Percentiles rank a stretch among this genome's conserved stretches.
These are phyloP conservation scores for Pecten maximus DNA, from an alignment of 2,888 invertebrate species.

Conservation along the genomic window DNA sequence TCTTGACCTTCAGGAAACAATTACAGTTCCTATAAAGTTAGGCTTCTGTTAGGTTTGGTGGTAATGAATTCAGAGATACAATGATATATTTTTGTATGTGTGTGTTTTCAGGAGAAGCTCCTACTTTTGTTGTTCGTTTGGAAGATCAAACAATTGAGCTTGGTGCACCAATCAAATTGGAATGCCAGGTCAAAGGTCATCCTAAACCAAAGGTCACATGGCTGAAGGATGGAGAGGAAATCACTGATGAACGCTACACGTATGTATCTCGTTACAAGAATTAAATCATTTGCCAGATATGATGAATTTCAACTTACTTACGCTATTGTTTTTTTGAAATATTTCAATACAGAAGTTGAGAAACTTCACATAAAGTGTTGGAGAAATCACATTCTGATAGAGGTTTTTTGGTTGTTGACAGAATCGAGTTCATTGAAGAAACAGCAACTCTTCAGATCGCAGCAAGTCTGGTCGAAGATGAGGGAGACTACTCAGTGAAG, in stretches of 20 bases:
- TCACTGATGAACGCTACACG: constrained; percentile 76
- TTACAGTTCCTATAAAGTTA: no score
- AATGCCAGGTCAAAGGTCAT: constrained; percentile 75
- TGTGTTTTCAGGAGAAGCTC: constrained; percentile 71
- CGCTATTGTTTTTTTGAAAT: not conserved
- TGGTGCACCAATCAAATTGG: constrained; percentile 69
- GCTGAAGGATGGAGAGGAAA: constrained; percentile 75
- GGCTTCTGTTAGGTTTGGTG: no score
- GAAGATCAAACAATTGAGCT: constrained; percentile 71
- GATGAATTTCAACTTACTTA: not conserved
- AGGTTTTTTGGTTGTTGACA: constrained; percentile 54
- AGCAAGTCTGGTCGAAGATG: constrained; percentile 85
- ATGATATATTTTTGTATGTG: not conserved
- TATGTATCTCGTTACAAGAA: constrained; percentile 56
- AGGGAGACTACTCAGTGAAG: constrained; percentile 91
- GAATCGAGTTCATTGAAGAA: constrained; percentile 84
- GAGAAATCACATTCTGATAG: not conserved
- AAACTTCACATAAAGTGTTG: not conserved
- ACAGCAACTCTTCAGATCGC: constrained; percentile 86
- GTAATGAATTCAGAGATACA: no score
- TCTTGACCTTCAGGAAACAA: not conserved
- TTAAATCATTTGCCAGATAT: no score
- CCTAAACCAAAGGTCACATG: constrained; percentile 76
- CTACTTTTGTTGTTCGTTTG: constrained; percentile 73
- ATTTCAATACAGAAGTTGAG: not conserved